These are phyloP conservation scores for Enteromius thamalakanensis DNA, from an alignment of 2,797 vertebrate genomes.

Conservation along the genomic window DNA sequence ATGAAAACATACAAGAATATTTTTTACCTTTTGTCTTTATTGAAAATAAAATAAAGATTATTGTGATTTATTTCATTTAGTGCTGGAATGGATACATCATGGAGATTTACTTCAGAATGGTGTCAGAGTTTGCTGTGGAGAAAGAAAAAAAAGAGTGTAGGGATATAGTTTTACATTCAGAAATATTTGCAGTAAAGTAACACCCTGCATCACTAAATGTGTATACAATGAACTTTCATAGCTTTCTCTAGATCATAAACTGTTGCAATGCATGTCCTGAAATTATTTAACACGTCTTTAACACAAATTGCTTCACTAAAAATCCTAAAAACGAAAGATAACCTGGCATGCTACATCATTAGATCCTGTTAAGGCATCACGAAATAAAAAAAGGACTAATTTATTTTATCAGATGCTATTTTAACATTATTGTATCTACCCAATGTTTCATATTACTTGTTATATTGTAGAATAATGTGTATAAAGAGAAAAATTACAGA, in stretches of 20 bases:
- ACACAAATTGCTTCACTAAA: neutral
- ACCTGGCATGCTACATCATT: neutral
- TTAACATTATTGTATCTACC: neutral
- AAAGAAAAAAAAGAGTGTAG: neutral
- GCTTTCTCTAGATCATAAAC: neutral
- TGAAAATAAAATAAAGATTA: constrained; percentile 43
- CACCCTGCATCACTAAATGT: neutral
- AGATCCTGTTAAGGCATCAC: neutral
- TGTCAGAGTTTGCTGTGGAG: constrained; percentile 76
- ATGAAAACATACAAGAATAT: neutral
- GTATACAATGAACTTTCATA: neutral
- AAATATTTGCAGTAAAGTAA: neutral
- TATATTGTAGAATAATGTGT: neutral
- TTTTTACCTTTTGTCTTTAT: constrained; percentile 28
- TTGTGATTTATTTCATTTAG: constrained; percentile 20
- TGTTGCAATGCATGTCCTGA: neutral
- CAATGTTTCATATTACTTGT: neutral
- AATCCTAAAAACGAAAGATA: neutral
- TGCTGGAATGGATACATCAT: constrained; percentile 17
- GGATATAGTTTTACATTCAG: constrained; percentile 8
- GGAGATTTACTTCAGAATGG: constrained; percentile 77
- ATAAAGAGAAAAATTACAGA: constrained; percentile 58
- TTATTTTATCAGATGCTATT: neutral
- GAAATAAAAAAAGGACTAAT: neutral
- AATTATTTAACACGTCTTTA: neutral